A percentile compares a stretch with the other conserved stretches of the same genome.
Conservation (phyloP, 2,888 invertebrate species). For the Coenonympha glycerion region DNA sequence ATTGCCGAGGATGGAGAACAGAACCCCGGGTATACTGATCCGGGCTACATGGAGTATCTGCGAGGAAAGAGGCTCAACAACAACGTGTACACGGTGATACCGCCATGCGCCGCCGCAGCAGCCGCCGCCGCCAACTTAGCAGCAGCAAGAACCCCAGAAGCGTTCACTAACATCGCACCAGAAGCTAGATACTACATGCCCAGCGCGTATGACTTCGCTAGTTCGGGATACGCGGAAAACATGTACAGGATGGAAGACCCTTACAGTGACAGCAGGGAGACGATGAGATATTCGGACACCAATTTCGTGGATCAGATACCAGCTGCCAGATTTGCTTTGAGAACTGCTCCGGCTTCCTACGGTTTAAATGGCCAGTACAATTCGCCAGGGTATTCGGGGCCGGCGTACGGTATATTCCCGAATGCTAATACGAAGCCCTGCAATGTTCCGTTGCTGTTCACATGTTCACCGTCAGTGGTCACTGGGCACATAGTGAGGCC, state of each 20-base stretch:
- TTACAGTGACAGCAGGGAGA: conserved; percentile 35
- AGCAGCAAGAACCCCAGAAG: conserved; percentile 9
- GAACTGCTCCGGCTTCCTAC: conserved; percentile 8
- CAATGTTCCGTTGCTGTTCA: conserved; percentile 56
- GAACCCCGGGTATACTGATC: conserved; percentile 11
- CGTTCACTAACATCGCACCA: not conserved
- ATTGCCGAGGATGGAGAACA: conserved; percentile 19
- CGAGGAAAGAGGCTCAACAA: conserved; percentile 22
- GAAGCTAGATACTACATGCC: conserved; percentile 15
- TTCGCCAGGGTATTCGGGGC: conserved; percentile 10
- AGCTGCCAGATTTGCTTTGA: conserved; percentile 41
- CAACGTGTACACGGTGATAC: conserved; percentile 20
- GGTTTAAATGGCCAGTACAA: conserved; percentile 19
- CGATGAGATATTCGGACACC: conserved; percentile 51
- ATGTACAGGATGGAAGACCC: conserved; percentile 25
- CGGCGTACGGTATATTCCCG: conserved; percentile 55
- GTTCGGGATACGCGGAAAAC: conserved; percentile 27
- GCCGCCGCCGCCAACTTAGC: conserved; percentile 25
- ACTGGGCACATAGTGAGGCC: conserved; percentile 46
- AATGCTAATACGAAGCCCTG: conserved; percentile 52
- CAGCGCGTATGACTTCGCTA: conserved; percentile 18
- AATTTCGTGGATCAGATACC: conserved; percentile 44
- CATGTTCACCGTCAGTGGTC: conserved; percentile 58
- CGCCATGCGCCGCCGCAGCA: conserved; percentile 48
- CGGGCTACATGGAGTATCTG: conserved; percentile 17